Evolutionary conservation across 2,113 vertebrate genomes (phyloP).

Genomic region (Lepidothrix coronata): DNA sequence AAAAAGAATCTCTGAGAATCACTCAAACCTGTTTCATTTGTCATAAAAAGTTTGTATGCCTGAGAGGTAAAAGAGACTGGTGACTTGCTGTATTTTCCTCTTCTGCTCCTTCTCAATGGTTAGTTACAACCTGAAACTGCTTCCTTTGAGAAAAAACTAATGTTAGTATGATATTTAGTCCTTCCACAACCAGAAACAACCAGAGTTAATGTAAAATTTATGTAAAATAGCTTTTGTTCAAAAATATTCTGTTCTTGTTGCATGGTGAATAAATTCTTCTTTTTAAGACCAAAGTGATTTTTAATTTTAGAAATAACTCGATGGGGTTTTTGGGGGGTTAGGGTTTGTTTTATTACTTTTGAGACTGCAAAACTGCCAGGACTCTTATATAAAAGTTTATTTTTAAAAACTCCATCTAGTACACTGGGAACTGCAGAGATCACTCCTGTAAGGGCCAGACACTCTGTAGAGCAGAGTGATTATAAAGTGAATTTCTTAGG

Average conservation of each 20-base stretch:
- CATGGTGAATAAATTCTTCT: background rate
- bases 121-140: background rate
- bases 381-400: background rate
- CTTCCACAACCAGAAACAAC: background rate
- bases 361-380: background rate
- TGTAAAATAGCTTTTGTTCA: background rate
- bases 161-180: background rate
- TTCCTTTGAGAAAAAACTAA: background rate
- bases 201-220: background rate
- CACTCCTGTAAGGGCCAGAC: background rate
- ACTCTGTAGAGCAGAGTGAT: background rate
- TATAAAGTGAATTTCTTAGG: background rate
- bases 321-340: fast-evolving
- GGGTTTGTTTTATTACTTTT: background rate
- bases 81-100: background rate
- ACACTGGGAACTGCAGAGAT: background rate
- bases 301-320: background rate
- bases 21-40: background rate
- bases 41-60: background rate
- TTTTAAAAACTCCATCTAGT: background rate
- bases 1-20: background rate
- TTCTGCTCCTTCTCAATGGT: background rate
- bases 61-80: background rate
- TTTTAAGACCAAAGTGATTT: background rate
- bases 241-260: background rate